Conservation (phyloP, 2,888 invertebrate genomes). For the Chrysina gloriosa region DNA sequence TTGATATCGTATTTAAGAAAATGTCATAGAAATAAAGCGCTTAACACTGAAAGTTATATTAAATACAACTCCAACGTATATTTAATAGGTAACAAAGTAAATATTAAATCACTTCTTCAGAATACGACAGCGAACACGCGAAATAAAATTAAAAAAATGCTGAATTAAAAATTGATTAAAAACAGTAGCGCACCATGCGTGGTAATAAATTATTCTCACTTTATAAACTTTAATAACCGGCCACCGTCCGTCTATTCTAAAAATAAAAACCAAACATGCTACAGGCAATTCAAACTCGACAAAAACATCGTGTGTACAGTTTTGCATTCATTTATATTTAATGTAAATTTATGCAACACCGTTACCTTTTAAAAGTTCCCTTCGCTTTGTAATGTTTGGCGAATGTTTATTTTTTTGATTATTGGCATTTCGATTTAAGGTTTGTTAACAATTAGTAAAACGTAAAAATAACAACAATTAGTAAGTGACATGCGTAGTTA, state of each 20-base stretch:
- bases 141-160: constrained; percentile 30
- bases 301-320: constrained; percentile 21
- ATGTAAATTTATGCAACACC: constrained; percentile 2
- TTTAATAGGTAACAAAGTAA: background rate
- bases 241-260: constrained; percentile 21
- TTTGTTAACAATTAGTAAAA: too few relatives aligned
- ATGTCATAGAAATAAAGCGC: too few relatives aligned
- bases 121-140: constrained; percentile 46
- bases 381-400: background rate
- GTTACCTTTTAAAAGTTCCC: background rate
- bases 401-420: background rate
- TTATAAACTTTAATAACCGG: constrained; percentile 13
- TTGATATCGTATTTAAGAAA: too few relatives aligned
- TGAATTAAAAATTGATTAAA: constrained; percentile 42
- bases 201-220: constrained; percentile 38
- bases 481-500: too few relatives aligned
- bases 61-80: background rate
- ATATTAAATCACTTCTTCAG: constrained; percentile 46
- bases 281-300: constrained; percentile 25
- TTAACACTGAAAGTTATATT: background rate
- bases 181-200: constrained; percentile 35
- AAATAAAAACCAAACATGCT: constrained; percentile 37
- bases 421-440: too few relatives aligned
- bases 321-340: constrained; percentile 28
- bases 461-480: too few relatives aligned